Percentiles rank a stretch among this genome's conserved stretches.
phyloP scores from a whole-genome alignment of 2,797 vertebrate species.

The Phaenicophaeus curvirostris region DNA sequence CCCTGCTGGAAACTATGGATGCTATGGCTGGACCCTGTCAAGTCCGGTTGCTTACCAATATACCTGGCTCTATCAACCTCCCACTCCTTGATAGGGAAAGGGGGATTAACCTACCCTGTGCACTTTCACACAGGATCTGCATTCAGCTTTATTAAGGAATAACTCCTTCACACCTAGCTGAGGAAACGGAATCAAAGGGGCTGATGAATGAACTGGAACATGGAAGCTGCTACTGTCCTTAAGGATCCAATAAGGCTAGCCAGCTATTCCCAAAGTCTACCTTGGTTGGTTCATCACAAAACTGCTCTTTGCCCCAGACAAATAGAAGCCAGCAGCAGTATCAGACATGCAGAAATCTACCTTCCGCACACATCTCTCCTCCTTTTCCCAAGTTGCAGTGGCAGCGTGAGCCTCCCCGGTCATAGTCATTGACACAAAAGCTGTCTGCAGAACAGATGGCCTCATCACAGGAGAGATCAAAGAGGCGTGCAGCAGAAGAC shows the following conservation, averaged over 20 bases:
- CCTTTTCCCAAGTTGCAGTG: constrained; percentile 90
- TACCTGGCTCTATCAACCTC: neutral
- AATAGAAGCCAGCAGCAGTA: neutral
- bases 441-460: constrained; percentile 87
- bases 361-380: constrained; percentile 86
- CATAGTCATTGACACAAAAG: constrained; percentile 90
- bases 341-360: constrained; percentile 58
- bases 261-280: rapidly evolving
- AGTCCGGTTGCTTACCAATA: neutral
- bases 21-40: neutral
- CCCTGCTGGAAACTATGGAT: neutral
- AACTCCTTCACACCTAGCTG: neutral
- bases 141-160: neutral
- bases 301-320: neutral
- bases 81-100: neutral
- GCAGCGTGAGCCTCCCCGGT: constrained; percentile 87
- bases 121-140: neutral
- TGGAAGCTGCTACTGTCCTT: neutral
- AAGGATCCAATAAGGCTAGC: neutral
- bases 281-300: neutral
- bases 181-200: neutral
- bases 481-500: constrained; percentile 76
- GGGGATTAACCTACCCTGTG: neutral
- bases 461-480: constrained; percentile 86
- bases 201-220: rapidly evolving